Conservation (phyloP, 2,888 invertebrate species). For the Isoperla grammatica region DNA sequence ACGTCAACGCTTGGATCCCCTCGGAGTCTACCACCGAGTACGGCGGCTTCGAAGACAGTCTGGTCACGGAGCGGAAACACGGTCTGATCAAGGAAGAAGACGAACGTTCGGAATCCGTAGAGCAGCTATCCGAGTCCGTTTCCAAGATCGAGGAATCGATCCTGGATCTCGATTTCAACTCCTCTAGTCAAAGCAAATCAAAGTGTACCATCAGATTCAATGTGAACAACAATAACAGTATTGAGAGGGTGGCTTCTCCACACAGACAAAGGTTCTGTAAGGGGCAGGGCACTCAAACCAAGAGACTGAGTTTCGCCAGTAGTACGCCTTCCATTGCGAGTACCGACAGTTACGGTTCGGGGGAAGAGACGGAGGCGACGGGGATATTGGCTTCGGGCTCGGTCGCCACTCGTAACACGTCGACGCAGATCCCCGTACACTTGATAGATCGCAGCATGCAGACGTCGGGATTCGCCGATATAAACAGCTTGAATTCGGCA, state of each 20-base stretch:
- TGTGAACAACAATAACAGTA: slow-evolving; percentile 49
- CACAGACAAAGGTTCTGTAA: slow-evolving; percentile 17
- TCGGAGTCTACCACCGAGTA: slow-evolving; percentile 15
- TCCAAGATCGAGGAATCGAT: slow-evolving; percentile 28
- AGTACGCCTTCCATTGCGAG: slow-evolving; percentile 50
- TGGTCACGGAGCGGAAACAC: slow-evolving; percentile 44
- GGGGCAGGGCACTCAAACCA: slow-evolving; percentile 36
- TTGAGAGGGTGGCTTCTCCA: slow-evolving; percentile 39
- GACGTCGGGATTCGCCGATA: slow-evolving; percentile 50
- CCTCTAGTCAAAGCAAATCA: slow-evolving; percentile 20
- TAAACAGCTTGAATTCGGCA: slow-evolving; percentile 12
- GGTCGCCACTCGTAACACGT: slow-evolving; percentile 31
- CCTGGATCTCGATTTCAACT: slow-evolving; percentile 18
- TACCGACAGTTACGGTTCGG: slow-evolving; percentile 51
- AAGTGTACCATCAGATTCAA: slow-evolving; percentile 33
- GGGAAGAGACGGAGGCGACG: slow-evolving; percentile 51
- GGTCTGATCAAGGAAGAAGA: slow-evolving; percentile 54
- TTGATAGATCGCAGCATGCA: slow-evolving; percentile 70
- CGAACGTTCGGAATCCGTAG: slow-evolving; percentile 47
- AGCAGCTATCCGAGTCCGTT: slow-evolving; percentile 36
- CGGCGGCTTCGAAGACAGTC: slow-evolving; percentile 42
- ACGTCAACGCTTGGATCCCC: slow-evolving; percentile 39
- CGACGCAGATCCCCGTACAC: slow-evolving; percentile 50
- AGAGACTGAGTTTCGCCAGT: slow-evolving; percentile 34
- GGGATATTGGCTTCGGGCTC: slow-evolving; percentile 39